phyloP scores from a whole-genome alignment of 2,888 invertebrate genomes.

The Endotricha flammealis region DNA sequence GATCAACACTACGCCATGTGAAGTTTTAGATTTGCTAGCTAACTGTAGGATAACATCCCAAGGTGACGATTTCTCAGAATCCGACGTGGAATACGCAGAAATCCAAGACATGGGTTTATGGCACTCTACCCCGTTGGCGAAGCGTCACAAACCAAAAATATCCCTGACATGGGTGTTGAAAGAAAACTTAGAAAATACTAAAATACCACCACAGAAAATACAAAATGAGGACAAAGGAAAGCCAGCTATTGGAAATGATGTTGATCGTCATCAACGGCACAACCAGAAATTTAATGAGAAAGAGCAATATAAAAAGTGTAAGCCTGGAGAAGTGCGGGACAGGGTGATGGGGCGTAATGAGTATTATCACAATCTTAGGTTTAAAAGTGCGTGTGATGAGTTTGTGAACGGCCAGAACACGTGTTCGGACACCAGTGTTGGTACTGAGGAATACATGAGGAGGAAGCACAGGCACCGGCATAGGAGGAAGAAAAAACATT shows the following conservation, averaged over 20 bases:
- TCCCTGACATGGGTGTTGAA: conserved; percentile 87
- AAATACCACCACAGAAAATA: conserved; percentile 37
- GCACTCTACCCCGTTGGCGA: conserved; percentile 67
- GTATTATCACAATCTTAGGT: conserved; percentile 67
- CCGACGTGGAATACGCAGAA: conserved; percentile 61
- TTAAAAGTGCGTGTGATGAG: conserved; percentile 64
- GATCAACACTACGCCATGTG: conserved; percentile 44
- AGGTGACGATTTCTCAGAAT: conserved; percentile 34
- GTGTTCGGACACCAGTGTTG: conserved; percentile 54
- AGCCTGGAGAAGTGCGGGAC: conserved; percentile 37
- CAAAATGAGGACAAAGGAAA: conserved; percentile 35
- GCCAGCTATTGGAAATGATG: conserved; percentile 30
- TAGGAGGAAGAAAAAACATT: conserved; percentile 54
- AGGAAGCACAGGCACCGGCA: conserved; percentile 71
- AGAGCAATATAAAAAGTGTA: conserved; percentile 48
- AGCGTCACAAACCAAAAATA: conserved; percentile 80
- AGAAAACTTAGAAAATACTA: conserved; percentile 75
- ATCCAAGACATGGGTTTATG: conserved; percentile 70
- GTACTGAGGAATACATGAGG: conserved; percentile 60
- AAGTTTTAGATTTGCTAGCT: conserved; percentile 60
- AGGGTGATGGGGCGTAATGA: conserved; percentile 66
- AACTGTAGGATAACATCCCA: conserved; percentile 48
- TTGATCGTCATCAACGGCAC: conserved; percentile 33
- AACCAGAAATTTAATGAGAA: conserved; percentile 41
- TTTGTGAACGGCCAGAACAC: conserved; percentile 51